phyloP scores from a whole-genome alignment of 1,140 invertebrate genomes.

The Mercenaria mercenaria region DNA sequence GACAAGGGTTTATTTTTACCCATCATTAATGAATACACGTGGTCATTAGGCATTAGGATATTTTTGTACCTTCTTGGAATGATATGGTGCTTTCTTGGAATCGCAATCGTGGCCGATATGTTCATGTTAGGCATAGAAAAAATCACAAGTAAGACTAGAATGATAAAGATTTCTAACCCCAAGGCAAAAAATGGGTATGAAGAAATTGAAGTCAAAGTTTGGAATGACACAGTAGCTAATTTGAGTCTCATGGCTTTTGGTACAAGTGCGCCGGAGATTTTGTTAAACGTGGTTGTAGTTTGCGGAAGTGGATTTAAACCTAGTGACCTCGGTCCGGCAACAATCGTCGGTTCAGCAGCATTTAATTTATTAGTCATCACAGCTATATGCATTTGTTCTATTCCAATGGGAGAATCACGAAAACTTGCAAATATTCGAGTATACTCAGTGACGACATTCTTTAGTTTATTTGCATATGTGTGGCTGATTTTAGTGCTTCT shows the following conservation, averaged over 20 bases:
- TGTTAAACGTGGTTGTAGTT: slow-evolving; percentile 89
- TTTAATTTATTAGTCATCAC: slow-evolving; percentile 89
- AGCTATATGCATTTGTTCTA: slow-evolving; percentile 88
- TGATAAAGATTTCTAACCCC: slow-evolving; percentile 85
- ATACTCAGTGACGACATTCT: slow-evolving; percentile 88
- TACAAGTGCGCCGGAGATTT: slow-evolving; percentile 89
- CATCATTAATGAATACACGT: slow-evolving; percentile 87
- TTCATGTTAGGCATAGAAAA: slow-evolving; percentile 90
- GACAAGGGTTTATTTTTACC: slow-evolving; percentile 88
- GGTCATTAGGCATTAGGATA: slow-evolving; percentile 86
- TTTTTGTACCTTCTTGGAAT: slow-evolving; percentile 88
- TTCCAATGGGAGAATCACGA: slow-evolving; percentile 87
- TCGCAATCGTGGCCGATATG: slow-evolving; percentile 89
- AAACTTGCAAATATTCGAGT: slow-evolving; percentile 94
- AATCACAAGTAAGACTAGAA: slow-evolving; percentile 89
- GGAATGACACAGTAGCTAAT: slow-evolving; percentile 90
- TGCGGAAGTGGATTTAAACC: slow-evolving; percentile 87
- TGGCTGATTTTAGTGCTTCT: slow-evolving; percentile 89
- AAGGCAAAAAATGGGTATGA: slow-evolving; percentile 74
- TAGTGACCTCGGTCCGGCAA: slow-evolving; percentile 89
- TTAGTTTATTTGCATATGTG: slow-evolving; percentile 89
- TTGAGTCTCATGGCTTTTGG: slow-evolving; percentile 90
- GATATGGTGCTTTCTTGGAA: slow-evolving; percentile 87
- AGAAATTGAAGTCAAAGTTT: slow-evolving; percentile 86
- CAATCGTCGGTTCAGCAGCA: slow-evolving; percentile 90